Conservation (phyloP, 37 sponge, comb jelly and placozoan species). For the Lycopodina hypogea region DNA sequence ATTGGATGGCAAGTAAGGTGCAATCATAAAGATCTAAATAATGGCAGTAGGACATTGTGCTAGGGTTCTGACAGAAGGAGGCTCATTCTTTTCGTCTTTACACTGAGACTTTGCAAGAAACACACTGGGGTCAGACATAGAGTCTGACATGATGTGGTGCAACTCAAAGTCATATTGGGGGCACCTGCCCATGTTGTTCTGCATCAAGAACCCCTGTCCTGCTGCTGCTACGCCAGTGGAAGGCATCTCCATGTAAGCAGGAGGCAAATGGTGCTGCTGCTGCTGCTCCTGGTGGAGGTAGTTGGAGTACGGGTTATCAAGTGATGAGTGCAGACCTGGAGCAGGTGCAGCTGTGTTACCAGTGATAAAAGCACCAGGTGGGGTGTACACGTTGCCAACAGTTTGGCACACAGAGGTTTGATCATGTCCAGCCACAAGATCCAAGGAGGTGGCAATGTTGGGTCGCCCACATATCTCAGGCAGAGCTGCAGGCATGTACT, state of each 20-base stretch:
- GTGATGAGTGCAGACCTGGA: no score
- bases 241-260: neutral
- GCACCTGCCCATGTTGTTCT: neutral
- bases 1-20: no score
- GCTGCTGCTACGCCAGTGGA: neutral
- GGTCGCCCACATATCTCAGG: neutral
- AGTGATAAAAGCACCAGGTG: no score
- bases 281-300: no score
- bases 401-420: neutral
- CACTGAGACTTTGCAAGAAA: neutral
- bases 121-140: conserved; percentile 1
- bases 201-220: neutral
- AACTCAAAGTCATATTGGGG: conserved; percentile 3
- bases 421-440: conserved; percentile 6
- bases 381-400: no score
- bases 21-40: conserved; percentile 1
- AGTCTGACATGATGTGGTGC: conserved; percentile 3
- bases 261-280: neutral
- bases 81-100: neutral
- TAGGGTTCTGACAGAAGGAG: neutral
- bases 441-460: conserved; percentile 28
- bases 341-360: no score
- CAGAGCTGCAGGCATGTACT: neutral
- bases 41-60: neutral
- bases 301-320: no score